Conservation (phyloP, 2,113 vertebrate species). For the Phaetusa simplex region DNA sequence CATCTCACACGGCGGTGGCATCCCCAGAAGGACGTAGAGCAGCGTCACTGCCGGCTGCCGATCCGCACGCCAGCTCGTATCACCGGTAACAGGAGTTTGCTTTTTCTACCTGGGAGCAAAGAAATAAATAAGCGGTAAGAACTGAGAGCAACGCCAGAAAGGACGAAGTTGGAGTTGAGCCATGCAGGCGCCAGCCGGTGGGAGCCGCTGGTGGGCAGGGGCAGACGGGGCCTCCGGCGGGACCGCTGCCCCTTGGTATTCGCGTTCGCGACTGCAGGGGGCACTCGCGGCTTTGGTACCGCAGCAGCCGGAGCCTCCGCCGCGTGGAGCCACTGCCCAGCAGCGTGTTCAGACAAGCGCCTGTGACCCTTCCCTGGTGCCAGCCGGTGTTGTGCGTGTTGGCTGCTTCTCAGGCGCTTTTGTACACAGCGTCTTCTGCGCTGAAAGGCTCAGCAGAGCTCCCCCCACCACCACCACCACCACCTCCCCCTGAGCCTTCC, state of each 20-base stretch:
- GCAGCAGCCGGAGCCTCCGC: not conserved
- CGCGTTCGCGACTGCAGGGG: not conserved
- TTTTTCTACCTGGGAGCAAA: not conserved
- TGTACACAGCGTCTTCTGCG: not conserved
- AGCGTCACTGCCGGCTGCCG: not conserved
- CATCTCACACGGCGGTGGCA: rapidly evolving
- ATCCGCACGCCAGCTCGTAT: rapidly evolving
- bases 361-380: not conserved
- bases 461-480: not conserved
- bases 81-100: too few relatives aligned
- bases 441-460: not conserved
- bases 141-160: rapidly evolving
- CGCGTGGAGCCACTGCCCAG: not conserved
- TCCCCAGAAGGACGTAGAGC: not conserved
- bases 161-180: rapidly evolving
- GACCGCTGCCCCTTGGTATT: not conserved
- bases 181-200: rapidly evolving
- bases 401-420: not conserved
- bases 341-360: not conserved
- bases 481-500: not conserved
- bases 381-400: not conserved
- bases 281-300: not conserved
- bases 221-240: rapidly evolving
- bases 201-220: not conserved
- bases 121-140: not conserved